These are phyloP conservation scores for Lycaon pictus DNA, from an alignment of 2,113 vertebrate genomes.

Conservation along the genomic window DNA sequence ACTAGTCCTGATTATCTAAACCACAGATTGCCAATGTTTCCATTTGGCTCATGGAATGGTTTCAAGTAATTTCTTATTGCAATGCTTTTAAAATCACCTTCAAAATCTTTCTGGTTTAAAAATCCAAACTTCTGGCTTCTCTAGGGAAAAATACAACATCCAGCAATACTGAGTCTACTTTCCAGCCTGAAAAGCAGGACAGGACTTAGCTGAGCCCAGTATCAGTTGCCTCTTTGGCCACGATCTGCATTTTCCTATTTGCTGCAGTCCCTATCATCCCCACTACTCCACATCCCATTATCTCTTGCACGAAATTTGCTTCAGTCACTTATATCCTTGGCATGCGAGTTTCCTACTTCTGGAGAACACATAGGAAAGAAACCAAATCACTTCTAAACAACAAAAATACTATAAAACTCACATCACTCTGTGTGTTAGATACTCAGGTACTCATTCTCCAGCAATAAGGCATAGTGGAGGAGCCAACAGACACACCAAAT, in stretches of 20 bases:
- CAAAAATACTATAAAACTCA: neutral
- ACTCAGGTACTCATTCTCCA: neutral
- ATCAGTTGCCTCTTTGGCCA: neutral
- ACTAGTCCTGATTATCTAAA: neutral
- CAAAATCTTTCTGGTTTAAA: neutral
- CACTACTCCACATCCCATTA: neutral
- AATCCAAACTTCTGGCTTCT: neutral
- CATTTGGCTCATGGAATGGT: neutral
- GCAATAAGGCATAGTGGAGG: neutral
- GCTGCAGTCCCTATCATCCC: too few species aligned
- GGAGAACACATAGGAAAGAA: neutral
- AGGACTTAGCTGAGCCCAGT: neutral
- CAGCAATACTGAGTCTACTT: neutral
- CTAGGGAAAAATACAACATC: neutral
- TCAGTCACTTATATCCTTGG: neutral
- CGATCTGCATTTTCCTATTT: neutral
- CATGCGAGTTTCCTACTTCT: neutral
- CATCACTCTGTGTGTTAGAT: neutral
- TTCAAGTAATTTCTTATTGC: neutral
- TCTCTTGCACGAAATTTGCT: neutral
- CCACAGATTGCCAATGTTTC: neutral
- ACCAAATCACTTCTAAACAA: neutral
- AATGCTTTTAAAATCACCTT: neutral
- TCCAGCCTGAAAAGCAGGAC: neutral
- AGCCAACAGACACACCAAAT: neutral